Conservation (phyloP, 2,113 vertebrate species). For the Formicarius rufipectus region DNA sequence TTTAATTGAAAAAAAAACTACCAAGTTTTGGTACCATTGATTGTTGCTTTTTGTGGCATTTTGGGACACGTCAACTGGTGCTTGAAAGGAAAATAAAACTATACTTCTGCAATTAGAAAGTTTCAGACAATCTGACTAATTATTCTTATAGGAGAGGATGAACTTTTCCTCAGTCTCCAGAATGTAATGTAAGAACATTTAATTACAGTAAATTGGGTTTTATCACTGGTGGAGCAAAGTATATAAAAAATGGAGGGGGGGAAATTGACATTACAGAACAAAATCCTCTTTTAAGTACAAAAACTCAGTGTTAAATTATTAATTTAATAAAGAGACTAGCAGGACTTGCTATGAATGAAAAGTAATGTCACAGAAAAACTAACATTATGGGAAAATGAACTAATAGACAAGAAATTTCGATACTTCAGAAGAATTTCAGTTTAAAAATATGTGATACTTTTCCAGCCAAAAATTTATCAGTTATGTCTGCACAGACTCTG, state of each 20-base stretch:
- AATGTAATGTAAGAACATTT: neutral
- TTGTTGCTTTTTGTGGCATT: neutral
- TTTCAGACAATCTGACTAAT: neutral
- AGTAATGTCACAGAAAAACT: neutral
- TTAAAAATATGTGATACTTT: neutral
- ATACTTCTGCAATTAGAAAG: neutral
- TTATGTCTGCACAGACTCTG: neutral
- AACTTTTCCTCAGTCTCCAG: neutral
- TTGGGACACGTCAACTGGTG: neutral
- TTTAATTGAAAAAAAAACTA: neutral
- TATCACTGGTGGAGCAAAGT: accelerated
- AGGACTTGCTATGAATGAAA: neutral
- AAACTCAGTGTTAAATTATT: neutral
- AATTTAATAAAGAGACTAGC: neutral
- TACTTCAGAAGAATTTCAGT: neutral
- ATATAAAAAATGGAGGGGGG: neutral
- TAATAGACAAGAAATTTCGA: neutral
- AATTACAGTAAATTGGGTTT: neutral
- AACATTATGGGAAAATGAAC: neutral
- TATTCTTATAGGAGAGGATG: neutral
- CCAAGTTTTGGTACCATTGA: neutral
- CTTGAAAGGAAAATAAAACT: neutral
- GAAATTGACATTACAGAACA: neutral
- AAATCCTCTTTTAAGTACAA: neutral
- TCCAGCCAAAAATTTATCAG: neutral